phyloP scores from a whole-genome alignment of 2,797 vertebrate genomes.

The Corythornis leucogaster region DNA sequence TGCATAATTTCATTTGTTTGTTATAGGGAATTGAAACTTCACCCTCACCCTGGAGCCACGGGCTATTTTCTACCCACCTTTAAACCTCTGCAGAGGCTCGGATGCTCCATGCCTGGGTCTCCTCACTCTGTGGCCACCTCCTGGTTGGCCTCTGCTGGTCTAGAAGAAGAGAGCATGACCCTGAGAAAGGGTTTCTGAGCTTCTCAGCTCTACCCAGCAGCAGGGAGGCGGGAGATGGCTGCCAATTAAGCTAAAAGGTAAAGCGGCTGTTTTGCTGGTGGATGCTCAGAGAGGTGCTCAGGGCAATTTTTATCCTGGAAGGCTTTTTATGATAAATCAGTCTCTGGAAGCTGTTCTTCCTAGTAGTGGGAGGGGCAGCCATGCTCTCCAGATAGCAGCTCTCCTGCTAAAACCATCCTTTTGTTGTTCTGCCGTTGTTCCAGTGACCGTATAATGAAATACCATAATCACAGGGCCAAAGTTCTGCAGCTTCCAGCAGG shows the following conservation, averaged over 20 bases:
- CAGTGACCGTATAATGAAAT: neutral
- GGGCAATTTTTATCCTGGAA: neutral
- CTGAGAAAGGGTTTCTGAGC: neutral
- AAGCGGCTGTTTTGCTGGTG: neutral
- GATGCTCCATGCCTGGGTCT: neutral
- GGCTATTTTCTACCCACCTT: neutral
- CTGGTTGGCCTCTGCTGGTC: neutral
- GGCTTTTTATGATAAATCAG: slow-evolving; percentile 2
- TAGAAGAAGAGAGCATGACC: neutral
- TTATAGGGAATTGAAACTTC: neutral
- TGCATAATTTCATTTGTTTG: neutral
- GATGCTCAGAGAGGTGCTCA: neutral
- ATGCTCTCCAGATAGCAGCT: neutral
- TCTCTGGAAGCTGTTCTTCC: neutral
- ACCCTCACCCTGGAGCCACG: fast-evolving
- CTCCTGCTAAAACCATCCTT: neutral
- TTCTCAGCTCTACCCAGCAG: neutral
- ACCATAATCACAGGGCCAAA: neutral
- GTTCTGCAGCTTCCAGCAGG: neutral
- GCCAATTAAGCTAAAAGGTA: neutral
- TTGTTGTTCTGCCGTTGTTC: neutral
- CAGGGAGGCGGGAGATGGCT: neutral
- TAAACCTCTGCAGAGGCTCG: neutral
- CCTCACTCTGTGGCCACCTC: neutral
- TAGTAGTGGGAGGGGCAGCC: neutral